Evolutionary conservation across 2,888 invertebrate genomes (phyloP), one percentile per base, ranked within the genome.

Genomic region (Xanthorhoe designata): DNA sequence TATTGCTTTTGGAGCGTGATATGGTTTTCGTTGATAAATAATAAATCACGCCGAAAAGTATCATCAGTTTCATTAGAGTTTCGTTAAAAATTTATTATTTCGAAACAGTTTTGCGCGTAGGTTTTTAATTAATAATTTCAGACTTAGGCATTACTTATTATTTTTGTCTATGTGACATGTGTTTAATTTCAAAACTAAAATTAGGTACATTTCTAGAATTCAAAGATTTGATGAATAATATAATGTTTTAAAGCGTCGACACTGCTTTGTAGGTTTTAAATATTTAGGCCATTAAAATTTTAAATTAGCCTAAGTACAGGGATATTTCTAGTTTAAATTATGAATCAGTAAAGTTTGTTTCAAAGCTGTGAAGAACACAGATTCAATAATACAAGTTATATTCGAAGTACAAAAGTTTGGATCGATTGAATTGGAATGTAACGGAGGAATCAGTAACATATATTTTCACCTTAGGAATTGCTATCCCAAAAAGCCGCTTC

Each of bases 1-100:
- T 72, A 72, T 72, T 61, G 70, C 70, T 64, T 58, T 32, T 58
- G 29, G 51, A 63, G 70, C 64, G 51, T 61, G 70, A 72, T 72
- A 72, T 72, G 70, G 52, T 62, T 52, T 60, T 38, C 35, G 54
- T 51, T 51, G 7, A 38, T 13, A 57, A 8, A 13, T 57, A 9
- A 17, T 17, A 49, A 49, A 17, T 32, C 5, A 15, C 10, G 13
- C n/a, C 29, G 7, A 18, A 42, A 47, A 47, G 17, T 15, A 13
- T 42, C 0, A 47, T 17, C n/a, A n/a, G n/a, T n/a, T n/a, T n/a
- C 17, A 47, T 42, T 42, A 17, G 15, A 15, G 8, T 47, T 47
- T 17, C 47, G 17, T 17, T 47, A 5, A 15, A 17, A 47, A 17
- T 47, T 6, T 15, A 47, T 15, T 17, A 47, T 47, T 17, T 13